Evolutionary conservation across 1,140 invertebrate genomes (phyloP).

Genomic region (Drosophila tsacasi): DNA sequence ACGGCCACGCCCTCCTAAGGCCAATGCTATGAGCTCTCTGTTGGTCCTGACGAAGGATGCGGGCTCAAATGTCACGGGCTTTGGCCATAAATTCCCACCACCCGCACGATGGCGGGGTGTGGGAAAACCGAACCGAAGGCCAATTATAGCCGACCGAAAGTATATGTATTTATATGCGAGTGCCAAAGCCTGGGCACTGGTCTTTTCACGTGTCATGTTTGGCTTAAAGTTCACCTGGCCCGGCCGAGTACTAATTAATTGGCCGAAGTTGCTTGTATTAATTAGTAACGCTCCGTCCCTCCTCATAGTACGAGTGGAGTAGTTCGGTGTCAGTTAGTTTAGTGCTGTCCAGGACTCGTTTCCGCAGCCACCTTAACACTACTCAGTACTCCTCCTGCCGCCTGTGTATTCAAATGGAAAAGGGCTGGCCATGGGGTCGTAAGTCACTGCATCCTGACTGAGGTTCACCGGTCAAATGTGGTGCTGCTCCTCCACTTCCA

Average conservation of each 20-base stretch:
- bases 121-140: slow-evolving; percentile 39
- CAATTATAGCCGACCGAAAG: slow-evolving; percentile 42
- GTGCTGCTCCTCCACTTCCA: slow-evolving; percentile 28
- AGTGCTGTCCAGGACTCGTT: slow-evolving; percentile 6
- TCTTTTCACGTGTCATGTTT: slow-evolving; percentile 51
- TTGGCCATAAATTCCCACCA: slow-evolving; percentile 64
- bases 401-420: slow-evolving; percentile 53
- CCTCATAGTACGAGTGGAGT: not conserved
- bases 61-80: slow-evolving; percentile 68
- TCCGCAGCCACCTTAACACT: slow-evolving; percentile 1
- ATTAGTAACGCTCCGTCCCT: slow-evolving; percentile 11
- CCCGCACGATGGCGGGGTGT: not conserved
- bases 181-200: slow-evolving; percentile 4
- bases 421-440: slow-evolving; percentile 20
- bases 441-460: slow-evolving; percentile 43
- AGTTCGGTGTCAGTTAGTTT: slow-evolving; percentile 11
- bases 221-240: slow-evolving; percentile 56
- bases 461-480: slow-evolving; percentile 52
- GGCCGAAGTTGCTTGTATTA: slow-evolving; percentile 35
- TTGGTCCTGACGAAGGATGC: slow-evolving; percentile 63
- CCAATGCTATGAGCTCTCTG: slow-evolving; percentile 7
- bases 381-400: not conserved
- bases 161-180: slow-evolving; percentile 13
- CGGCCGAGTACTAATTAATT: slow-evolving; percentile 66
- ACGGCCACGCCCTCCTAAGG: slow-evolving; percentile 37